phyloP scores from a whole-genome alignment of 2,888 invertebrate species.

The Hoplodrina ambigua region DNA sequence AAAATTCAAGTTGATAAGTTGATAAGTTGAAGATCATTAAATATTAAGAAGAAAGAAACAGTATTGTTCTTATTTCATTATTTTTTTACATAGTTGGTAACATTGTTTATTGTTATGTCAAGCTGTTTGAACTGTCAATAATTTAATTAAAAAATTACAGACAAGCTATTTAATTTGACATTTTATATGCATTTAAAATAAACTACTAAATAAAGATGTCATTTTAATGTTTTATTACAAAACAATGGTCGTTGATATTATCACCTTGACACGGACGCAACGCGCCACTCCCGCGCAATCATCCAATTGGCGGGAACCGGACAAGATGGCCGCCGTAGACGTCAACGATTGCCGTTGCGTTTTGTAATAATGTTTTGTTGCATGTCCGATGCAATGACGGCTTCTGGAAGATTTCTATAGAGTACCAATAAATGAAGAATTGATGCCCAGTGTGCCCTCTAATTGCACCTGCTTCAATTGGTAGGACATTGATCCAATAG shows the following conservation, averaged over 20 bases:
- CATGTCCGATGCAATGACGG: conserved; percentile 48
- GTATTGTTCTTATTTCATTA: neutral
- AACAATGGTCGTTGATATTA: conserved; percentile 59
- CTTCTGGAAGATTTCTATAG: conserved; percentile 28
- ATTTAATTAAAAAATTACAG: neutral
- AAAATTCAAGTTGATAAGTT: conserved; percentile 14
- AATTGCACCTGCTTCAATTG: neutral
- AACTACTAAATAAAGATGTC: neutral
- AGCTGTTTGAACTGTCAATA: neutral
- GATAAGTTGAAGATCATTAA: conserved; percentile 1
- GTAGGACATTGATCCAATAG: neutral
- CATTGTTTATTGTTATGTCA: neutral
- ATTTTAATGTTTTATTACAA: conserved; percentile 51
- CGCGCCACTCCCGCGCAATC: conserved; percentile 80
- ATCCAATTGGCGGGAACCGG: conserved; percentile 84
- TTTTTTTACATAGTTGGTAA: neutral
- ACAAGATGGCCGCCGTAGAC: conserved; percentile 78
- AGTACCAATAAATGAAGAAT: conserved; percentile 3
- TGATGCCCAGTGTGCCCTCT: neutral
- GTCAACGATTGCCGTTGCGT: conserved; percentile 51
- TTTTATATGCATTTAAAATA: neutral
- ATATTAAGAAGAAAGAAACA: neutral
- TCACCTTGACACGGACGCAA: conserved; percentile 81
- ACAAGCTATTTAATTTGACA: neutral
- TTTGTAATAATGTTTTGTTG: conserved; percentile 52